Evolutionary conservation across 2,797 vertebrate genomes (phyloP), one percentile per base, ranked within the genome.

Genomic region (Clarias laeviceps): DNA sequence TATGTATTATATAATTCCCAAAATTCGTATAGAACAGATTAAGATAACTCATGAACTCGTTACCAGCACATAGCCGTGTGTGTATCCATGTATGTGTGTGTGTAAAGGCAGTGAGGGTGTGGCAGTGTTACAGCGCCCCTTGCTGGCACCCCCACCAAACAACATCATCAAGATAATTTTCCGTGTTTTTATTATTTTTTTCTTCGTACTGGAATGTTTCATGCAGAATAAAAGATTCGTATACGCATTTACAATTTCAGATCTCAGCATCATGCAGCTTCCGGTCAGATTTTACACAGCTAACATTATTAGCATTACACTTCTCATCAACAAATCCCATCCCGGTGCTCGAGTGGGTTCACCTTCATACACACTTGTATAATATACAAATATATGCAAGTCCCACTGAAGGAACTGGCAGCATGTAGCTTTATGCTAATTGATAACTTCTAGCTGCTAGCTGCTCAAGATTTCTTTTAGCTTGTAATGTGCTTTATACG

Each of bases 391-490:
- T 37, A 0, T 37, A 37, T 37, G 37, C 37, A 45, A 45, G 45
- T 22, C 12, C 50, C 22, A 37, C 14, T 73, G 34, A 72, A 24
- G 37, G 9, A 32, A 8, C 68, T 61, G 68, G 56, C 82, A 61
- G 68, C 14, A 2, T 62, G 17, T 72, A 83, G 57, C 72, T 66
- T 73, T 37, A 74, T 62, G 83, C 74, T 61, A 50, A 50, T 15
- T 0, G n/a, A 37, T 79, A 70, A 34, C 32, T 62, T 1, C 5
- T 73, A 77, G 54, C 20, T 56, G 74, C 73, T 77, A 32, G 27
- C 54, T 59, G 54, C 45, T 56, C 24, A 54, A 2, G 7, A 65
- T 18, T 32, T 34, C 3, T 20, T 7, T 9, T n/a, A 11, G 61
- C 15, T 66, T 66, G 27, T 66, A 2, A 17, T 68, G 32, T 69